Evolutionary conservation across 2,113 vertebrate species (phyloP), one percentile per base, ranked within the genome.

Genomic region (Thomomys bottae): DNA sequence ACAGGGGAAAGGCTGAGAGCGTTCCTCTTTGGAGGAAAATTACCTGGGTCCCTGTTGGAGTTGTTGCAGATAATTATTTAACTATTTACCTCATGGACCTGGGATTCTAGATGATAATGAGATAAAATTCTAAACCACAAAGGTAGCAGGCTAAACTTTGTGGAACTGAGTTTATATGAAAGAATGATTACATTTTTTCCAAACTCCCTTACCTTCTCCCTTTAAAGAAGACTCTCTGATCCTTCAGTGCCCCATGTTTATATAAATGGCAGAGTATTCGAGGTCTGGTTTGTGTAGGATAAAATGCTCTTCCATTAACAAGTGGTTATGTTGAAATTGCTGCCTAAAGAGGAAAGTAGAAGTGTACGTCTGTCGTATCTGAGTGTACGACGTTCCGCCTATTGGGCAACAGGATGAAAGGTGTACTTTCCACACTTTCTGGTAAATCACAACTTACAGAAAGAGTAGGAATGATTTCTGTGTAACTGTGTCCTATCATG

Each of bases 401-500:
- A 8, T 49, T 23, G 0, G 28, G n/a, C n/a, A 9, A 7, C 10
- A 36, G 21, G 18, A 26, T 11, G 28, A 36, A 57, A 89, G 34
- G 34, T 76, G 45, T 9, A n/a, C 1, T 28, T 8, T 3, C 18
- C 59, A 6, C 2, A 0, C 5, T 11, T 6, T 42, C 3, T 20
- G 34, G 32, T 20, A 76, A 72, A 5, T 8, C 26, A 40, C 10
- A 49, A 26, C 64, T n/a, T n/a, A 30, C 26, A 88, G 40, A 72
- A 26, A 77, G 28, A 45, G 45, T 15, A 87, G 2, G 10, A 14
- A 72, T 8, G 6, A 15, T 61, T 54, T 42, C 8, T 34, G 32
- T 3, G 26, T 26, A 24, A 3, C 28, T 42, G 17, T 12, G 4
- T 23, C 21, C n/a, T 11, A 54, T 1, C 49, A 45, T 45, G 71